phyloP scores from a whole-genome alignment of 2,113 vertebrate genomes.

The Burhinus oedicnemus region DNA sequence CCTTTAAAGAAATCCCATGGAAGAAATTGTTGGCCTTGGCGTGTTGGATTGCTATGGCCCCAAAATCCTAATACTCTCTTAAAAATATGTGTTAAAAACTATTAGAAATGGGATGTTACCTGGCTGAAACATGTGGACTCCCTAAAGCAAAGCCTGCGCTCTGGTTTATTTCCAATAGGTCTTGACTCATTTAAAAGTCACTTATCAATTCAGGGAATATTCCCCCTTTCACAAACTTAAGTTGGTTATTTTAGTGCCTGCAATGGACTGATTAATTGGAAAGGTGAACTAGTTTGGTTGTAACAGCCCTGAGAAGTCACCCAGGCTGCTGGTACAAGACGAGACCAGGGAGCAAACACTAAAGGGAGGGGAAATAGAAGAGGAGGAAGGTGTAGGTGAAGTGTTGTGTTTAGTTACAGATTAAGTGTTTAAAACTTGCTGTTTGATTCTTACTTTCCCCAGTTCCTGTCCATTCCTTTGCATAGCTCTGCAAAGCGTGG shows the following conservation, averaged over 20 bases:
- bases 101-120: no score
- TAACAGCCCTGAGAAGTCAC: neutral
- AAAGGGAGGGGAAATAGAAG: neutral
- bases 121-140: neutral
- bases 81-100: neutral
- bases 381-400: neutral
- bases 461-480: neutral
- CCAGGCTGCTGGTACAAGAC: neutral
- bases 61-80: neutral
- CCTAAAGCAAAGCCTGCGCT: neutral
- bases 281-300: neutral
- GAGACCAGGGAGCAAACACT: accelerated
- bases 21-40: neutral
- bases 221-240: neutral
- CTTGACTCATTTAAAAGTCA: neutral
- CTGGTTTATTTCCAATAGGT: neutral
- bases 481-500: accelerated
- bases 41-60: accelerated
- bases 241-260: neutral
- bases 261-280: neutral
- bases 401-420: neutral
- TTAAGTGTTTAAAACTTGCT: neutral
- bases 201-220: accelerated
- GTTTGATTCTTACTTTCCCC: neutral
- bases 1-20: neutral